Evolutionary conservation across 2,888 invertebrate genomes (phyloP), one percentile per base, ranked within the genome.

Genomic region (Scaptomyza polygonia): DNA sequence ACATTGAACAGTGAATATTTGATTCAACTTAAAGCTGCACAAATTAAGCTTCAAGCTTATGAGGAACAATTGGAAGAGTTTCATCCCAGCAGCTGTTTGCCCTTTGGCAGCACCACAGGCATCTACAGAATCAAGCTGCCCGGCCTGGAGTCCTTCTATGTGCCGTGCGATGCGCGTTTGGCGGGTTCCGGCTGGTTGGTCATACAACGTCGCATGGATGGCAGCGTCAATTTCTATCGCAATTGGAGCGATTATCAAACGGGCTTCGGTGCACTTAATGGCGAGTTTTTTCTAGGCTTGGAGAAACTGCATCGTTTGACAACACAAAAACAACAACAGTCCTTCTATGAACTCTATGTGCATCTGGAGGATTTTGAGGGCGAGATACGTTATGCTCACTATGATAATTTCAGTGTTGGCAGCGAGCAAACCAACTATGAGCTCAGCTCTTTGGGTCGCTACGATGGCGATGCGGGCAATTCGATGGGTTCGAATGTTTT

Each of bases 221-320:
- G 95, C 0, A 92, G 93, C 2, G 93, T 94, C 84, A 94, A 94
- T 76, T 95, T 95, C 88, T 93, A 93, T 79, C 93, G 93, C 73
- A 88, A 92, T 44, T 95, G 95, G 95, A 86, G 92, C 0, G 94
- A 94, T 49, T 95, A 95, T 86, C 94, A 94, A 76, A 86, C 92
- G 36, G 95, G 95, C 2, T 95, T 95, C 79, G 95, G 95, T 0
- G 94, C 95, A 79, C 89, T 94, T 12, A 93, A 93, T 0, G 93
- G 93, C 0, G 95, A 95, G 88, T 95, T 95, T 86, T 95, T 95
- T 94, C 90, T 95, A 9, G 95, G 95, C 1, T 86, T 95, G 65
- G 95, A 95, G 69, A 94, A 95, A 73, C 91, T 95, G 4, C 93
- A 94, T 88, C 93, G 91, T 0, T 42, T 89, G 27, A 89, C 88